Evolutionary conservation across 2,113 vertebrate species (phyloP).

Genomic region (Pteropus alecto): DNA sequence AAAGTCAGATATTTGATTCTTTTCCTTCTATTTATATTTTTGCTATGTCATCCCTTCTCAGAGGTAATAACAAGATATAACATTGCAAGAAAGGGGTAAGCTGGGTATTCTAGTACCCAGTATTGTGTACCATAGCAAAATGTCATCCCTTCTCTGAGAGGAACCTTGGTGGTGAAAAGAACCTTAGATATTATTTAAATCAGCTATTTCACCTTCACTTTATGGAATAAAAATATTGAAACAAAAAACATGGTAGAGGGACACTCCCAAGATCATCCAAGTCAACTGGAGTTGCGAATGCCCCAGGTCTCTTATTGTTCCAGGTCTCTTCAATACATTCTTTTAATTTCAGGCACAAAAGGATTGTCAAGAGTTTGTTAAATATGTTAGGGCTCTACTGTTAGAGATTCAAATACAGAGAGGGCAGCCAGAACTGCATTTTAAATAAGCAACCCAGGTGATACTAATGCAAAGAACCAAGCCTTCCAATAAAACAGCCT

Average conservation of each 20-base stretch:
- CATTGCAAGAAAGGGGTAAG: background rate
- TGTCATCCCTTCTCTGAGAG: background rate
- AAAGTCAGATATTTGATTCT: background rate
- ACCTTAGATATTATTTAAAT: background rate
- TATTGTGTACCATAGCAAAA: background rate
- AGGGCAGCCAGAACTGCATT: background rate
- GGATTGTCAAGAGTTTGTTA: background rate
- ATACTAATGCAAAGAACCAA: background rate
- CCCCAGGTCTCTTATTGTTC: background rate
- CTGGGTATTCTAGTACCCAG: rapidly evolving
- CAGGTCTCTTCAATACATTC: background rate
- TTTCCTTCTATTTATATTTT: background rate
- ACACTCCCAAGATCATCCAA: background rate
- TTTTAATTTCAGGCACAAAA: background rate
- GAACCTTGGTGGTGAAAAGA: background rate
- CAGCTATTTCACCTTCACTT: background rate
- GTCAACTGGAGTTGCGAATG: rapidly evolving
- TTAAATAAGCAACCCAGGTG: background rate
- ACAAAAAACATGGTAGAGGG: background rate
- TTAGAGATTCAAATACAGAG: background rate
- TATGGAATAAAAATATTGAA: background rate
- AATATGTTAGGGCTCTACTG: background rate
- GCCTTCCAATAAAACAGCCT: background rate
- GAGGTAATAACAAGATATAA: background rate
- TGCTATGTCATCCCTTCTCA: background rate